Evolutionary conservation across 2,888 invertebrate species (phyloP), one percentile per base, ranked within the genome.

Genomic region (Xestia rhomboidea): DNA sequence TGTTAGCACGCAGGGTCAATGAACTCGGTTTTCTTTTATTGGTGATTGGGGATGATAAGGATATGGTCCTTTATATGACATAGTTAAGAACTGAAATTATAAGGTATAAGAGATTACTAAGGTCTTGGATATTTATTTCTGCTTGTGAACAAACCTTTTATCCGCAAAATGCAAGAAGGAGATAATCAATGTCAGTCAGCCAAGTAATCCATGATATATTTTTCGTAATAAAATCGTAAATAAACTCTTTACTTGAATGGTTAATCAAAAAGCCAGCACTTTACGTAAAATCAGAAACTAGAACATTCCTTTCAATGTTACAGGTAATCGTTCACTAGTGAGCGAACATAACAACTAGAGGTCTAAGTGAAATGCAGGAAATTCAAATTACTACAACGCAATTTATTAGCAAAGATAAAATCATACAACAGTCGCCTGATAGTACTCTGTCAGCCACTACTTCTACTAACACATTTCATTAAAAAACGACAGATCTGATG

Each of bases 1-100:
- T 89, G 88, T 82, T 80, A 77, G 78, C 84, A 86, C 81, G 86
- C 80, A 83, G 69, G 86, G 81, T 86, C 73, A 77, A 64, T 69
- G 83, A 81, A 68, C 84, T 78, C n/a, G 1, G 34, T 34, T 54
- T 41, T 64, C 68, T 74, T 73, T 73, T 69, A 38, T 27, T 62
- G 41, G 68, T 46, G 60, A 62, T 46, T 49, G 46, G 68, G 69
- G 38, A 57, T 70, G 13, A 57, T 30, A 44, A 18, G 41, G 18
- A 46, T 51, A 7, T 15, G 2, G 18, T 8, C 2, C 10, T 64
- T 46, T 18, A 24, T 27, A n/a, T 54, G 21, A 2, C 49, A 41
- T 6, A 57, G n/a, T 21, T 38, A 38, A 24, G 4, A n/a, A 73
- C 21, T 18, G 15, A 21, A 5, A 77, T 18, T 4, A n/a, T n/a